Conservation (phyloP, 2,888 invertebrate species). For the Nudaria mundana region DNA sequence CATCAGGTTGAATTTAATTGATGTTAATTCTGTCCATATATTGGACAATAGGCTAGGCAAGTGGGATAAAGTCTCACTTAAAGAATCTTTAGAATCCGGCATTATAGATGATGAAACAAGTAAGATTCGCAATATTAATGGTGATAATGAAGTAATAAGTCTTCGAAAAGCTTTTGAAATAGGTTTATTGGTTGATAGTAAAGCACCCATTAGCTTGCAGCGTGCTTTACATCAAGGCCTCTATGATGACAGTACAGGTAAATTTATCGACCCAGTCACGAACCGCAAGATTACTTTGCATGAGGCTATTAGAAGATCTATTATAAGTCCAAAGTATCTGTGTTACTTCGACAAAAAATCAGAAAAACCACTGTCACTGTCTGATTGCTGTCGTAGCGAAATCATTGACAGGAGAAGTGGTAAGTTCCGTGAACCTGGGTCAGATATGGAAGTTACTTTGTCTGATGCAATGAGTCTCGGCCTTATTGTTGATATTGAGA, state of each 20-base stretch:
- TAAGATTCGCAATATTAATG: conserved; percentile 85
- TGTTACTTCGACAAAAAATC: conserved; percentile 90
- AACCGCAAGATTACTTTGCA: conserved; percentile 90
- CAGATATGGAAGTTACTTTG: conserved; percentile 84
- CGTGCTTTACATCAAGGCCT: conserved; percentile 92
- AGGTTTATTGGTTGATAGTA: conserved; percentile 90
- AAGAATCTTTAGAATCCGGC: conserved; percentile 88
- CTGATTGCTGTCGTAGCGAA: conserved; percentile 90
- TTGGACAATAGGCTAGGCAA: conserved; percentile 88
- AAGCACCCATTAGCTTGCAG: conserved; percentile 91
- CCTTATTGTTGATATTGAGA: conserved; percentile 92
- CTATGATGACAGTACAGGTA: conserved; percentile 90
- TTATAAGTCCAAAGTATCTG: conserved; percentile 89
- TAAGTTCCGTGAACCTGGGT: conserved; percentile 87
- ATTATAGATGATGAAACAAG: conserved; percentile 87
- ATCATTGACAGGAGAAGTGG: conserved; percentile 91
- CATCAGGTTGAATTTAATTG: conserved; percentile 89
- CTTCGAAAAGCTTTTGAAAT: conserved; percentile 89
- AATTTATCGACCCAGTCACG: conserved; percentile 90
- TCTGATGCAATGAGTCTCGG: conserved; percentile 89
- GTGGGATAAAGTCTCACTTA: conserved; percentile 88
- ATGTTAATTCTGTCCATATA: conserved; percentile 91
- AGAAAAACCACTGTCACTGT: conserved; percentile 86
- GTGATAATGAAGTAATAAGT: conserved; percentile 84
- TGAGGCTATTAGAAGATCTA: conserved; percentile 90